Percentiles rank a stretch among this genome's conserved stretches.
phyloP scores from a whole-genome alignment of 2,113 vertebrate species.

The Sprattus sprattus region DNA sequence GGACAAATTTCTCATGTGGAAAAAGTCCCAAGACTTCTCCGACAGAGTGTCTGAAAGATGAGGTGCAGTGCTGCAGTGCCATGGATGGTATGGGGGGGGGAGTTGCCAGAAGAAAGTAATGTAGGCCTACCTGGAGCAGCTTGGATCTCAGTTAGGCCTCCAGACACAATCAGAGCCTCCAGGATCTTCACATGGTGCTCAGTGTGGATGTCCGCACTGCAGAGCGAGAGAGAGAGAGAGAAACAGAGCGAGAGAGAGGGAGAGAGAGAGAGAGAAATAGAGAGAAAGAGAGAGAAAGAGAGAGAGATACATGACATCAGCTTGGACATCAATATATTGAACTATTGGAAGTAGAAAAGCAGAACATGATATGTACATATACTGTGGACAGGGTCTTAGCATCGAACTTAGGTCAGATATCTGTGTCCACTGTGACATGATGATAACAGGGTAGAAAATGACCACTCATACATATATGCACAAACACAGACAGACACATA shows the following conservation, averaged over 20 bases:
- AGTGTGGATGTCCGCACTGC: conserved; percentile 69
- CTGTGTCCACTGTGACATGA: background rate
- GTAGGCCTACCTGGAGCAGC: conserved; percentile 73
- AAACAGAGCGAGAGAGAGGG: background rate
- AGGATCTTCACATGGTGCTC: conserved; percentile 75
- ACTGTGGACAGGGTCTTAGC: background rate
- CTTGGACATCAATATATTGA: background rate
- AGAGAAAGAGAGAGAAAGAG: background rate
- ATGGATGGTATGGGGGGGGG: background rate
- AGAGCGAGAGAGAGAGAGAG: background rate
- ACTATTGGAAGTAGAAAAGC: background rate
- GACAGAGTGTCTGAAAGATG: no score
- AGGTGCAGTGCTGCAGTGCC: no score
- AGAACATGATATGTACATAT: background rate
- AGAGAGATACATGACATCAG: background rate
- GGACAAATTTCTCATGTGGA: no score
- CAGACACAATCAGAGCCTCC: conserved; percentile 71
- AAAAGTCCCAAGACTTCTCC: no score
- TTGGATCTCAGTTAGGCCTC: conserved; percentile 65
- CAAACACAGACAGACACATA: background rate
- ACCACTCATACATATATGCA: background rate
- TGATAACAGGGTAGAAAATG: background rate
- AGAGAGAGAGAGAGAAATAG: background rate
- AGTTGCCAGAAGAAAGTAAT: background rate
- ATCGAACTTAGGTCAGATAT: background rate